Base-by-base conservation (phyloP, 2,113 vertebrate species). In the Apaloderma vittatum region DNA sequence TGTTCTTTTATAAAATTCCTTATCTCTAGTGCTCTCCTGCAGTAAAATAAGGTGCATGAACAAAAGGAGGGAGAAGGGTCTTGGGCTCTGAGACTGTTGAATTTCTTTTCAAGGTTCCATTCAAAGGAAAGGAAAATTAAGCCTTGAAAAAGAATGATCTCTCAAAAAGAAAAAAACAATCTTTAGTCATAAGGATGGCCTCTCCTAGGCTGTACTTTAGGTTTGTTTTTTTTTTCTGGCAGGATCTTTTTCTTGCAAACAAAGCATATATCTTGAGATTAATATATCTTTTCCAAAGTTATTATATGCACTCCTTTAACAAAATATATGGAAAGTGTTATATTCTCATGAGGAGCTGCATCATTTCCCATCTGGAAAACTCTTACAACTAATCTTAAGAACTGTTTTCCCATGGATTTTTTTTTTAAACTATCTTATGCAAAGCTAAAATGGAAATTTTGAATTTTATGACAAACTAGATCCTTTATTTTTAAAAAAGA, bases 331-430 rank as follows among this genome's bases (percentile, higher is more conserved):
- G 63, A 96, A 88, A 90, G 1, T 75, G 86, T 83, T 92, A 58
- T 78, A 77, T 88, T 84, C 85, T 86, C 86, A 74, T 10, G 79
- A 80, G 79, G 40, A 91, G 2, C 59, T 80, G 23, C 76, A 86
- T 77, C 37, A 86, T 91, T 94, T 96, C 68, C 89, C 86, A 88
- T 97, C 65, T 95, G 89, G 83, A 95, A 88, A 94, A 81, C 29
- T 91, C 65, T 91, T 93, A 51, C 74, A 89, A 59, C 59, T 59
- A 87, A 29, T 37, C 65, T 93, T 84, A 65, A 74, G 68, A 84
- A 72, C 9, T 65, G 0, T 68, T 94, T 96, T 85, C 52, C 80
- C 22, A 45, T 52, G 48, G 20, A 66, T 29, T 67, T 58, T 93
- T 83, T 27, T 93, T 92, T 75, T 29, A 37, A 91, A 59, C 6